Evolutionary conservation across 2,888 invertebrate genomes (phyloP), one percentile per base, ranked within the genome.

Genomic region (Sialis fuliginosa): DNA sequence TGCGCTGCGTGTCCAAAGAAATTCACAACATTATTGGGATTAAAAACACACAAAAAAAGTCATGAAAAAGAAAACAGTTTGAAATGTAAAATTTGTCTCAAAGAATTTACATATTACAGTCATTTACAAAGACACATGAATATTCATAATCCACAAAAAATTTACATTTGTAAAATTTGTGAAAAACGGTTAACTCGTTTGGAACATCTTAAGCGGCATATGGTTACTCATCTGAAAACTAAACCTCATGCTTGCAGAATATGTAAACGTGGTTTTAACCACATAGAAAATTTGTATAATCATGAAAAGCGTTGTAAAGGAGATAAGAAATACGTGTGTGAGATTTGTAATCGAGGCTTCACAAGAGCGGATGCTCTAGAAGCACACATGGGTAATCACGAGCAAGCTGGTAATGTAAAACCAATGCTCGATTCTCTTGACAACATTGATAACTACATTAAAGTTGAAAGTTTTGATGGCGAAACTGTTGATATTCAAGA

Each of bases 151-250:
- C 39, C 45, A 1, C 12, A 12, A 30, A 39, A 39, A 13, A 39
- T 65, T 6, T 64, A 65, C 48, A 61, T 65, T 6, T 66, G 66
- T 49, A 60, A 63, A 51, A 62, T 65, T 33, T 66, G 66, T 53
- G 64, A 60, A 52, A 65, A 64, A 53, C 62, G 63, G 1, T 49
- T 64, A 39, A 65, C 62, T 5, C 53, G 65, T 47, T 58, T 62
- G 53, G 64, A 65, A 46, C 64, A 66, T 54, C 51, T 65, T 39
- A 65, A 65, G 50, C 52, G 63, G 6, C 66, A 66, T 54, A 54
- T 66, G 42, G 57, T 62, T 4, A 64, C 61, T 6, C 66, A 66
- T 53, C 54, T 66, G 44, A 61, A 62, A 50, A 64, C 63, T 34
- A 65, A 64, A 53, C 65, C 66, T 10, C 64, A 59, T 48, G 54